Base-by-base conservation (phyloP, 2,888 invertebrate genomes). In the Physocephala rufipes region DNA sequence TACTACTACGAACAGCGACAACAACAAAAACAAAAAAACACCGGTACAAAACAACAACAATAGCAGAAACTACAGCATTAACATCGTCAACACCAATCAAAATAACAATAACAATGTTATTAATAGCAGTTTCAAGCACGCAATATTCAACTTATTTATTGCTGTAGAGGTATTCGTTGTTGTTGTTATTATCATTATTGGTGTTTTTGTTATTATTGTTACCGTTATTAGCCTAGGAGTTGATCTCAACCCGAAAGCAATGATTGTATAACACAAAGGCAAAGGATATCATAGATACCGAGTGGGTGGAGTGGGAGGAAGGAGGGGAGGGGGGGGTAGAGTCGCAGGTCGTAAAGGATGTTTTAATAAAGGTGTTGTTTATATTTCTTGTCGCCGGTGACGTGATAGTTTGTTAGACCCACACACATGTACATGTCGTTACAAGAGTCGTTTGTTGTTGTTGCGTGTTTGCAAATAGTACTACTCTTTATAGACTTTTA, bases 171-270 rank as follows among this genome's bases (percentile, higher is more conserved):
- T 49, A 58, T 24, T 69, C 51, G n/a, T 53, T 36, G 26, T 70
- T 47, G 66, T 24, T 66, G 21, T 28, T 63, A 47, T 19, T 43
- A 21, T 66, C 30, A 79, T 76, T 79, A 19, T 79, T 78, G 78
- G 71, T 78, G 75, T 71, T 63, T 68, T 62, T 74, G 67, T 67
- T 51, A 24, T 53, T 71, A 71, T 68, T 67, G 28, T 26, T 45
- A 43, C 13, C n/a, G 26, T 53, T 43, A 30, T 15, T 47, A 30
- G 15, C 36, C n/a, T n/a, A 13, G 49, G 19, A 49, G 7, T 49
- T 49, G 19, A 49, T 49, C 19, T n/a, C 19, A 19, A 7, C 9
- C 36, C 9, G 4, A 9, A 9, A 7, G 36, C 55, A 58, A n/a
- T n/a, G n/a, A n/a, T n/a, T n/a, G n/a, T n/a, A n/a, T n/a, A n/a